These are phyloP conservation scores for Drosophila kohkoa DNA, from an alignment of 1,140 invertebrate genomes.

Conservation along the genomic window DNA sequence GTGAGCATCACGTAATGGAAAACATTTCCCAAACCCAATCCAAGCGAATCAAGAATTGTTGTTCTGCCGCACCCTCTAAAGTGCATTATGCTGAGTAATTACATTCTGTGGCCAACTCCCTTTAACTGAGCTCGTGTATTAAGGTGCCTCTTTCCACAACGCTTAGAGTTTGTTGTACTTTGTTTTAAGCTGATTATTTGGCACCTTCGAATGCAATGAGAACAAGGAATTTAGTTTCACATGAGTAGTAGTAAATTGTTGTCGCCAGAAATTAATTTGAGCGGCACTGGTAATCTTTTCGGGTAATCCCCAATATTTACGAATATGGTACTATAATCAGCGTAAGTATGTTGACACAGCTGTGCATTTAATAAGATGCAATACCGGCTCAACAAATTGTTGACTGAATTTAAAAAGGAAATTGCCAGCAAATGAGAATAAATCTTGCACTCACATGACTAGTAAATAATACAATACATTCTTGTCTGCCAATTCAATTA, in stretches of 20 bases:
- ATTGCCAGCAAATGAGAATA: constrained; percentile 23
- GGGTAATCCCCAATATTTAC: neutral
- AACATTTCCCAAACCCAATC: constrained; percentile 2
- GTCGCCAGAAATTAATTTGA: too few relatives aligned
- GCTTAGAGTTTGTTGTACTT: constrained; percentile 16
- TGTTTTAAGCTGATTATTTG: neutral
- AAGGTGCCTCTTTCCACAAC: neutral
- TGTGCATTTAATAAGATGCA: constrained; percentile 2
- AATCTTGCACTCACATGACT: constrained; percentile 3
- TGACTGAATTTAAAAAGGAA: neutral
- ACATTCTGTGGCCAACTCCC: neutral
- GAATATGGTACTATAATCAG: neutral
- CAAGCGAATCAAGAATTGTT: neutral
- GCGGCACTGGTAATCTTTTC: neutral
- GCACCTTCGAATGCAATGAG: constrained; percentile 8
- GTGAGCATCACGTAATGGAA: constrained; percentile 24
- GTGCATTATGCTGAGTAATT: constrained; percentile 43
- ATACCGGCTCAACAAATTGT: neutral
- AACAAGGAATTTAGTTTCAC: neutral
- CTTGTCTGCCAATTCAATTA: constrained; percentile 9
- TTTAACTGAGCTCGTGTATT: neutral
- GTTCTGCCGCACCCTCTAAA: neutral
- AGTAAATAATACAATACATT: neutral
- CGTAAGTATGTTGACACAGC: constrained; percentile 1
- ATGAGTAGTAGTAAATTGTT: too few relatives aligned